Base-by-base conservation (phyloP, 2,113 vertebrate species). In the Trichechus manatus region DNA sequence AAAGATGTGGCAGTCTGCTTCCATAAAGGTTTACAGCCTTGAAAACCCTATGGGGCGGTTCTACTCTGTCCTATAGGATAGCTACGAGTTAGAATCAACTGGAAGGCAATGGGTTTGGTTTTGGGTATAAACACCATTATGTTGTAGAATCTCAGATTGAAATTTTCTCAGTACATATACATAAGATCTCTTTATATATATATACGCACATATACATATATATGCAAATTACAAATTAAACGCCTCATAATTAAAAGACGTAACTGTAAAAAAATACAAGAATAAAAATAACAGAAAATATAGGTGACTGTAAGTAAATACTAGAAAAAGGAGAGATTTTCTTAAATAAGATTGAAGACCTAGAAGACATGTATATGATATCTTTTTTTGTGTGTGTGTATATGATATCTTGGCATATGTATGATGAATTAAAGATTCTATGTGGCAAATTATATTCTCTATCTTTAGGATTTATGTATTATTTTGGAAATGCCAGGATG, bases 81-180 rank as follows among this genome's bases (percentile, higher is more conserved):
- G 15, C 15, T 56, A 56, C 13, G 53, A 56, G 53, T 56, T 56
- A 11, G 53, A 56, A 17, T 56, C 53, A 56, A 56, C 14, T 56
- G 15, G 53, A 15, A 2, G 14, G 53, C 14, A 15, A 15, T 56
- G 53, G 53, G 11, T 56, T 56, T 56, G 53, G 50, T 56, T 56
- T 56, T 56, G 53, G 53, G 13, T 56, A 13, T 80, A 74, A 81
- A 81, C 22, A 74, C 22, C 23, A 63, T 63, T 81, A 64, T 81
- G n/a, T 70, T 36, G 59, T 47, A 56, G 36, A 85, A 29, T 78
- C 44, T 84, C 1, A 2, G 31, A 44, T 29, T n/a, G 39, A 44
- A 80, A 95, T 72, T 50, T 91, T 95, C 74, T 63, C 33, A 31
- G 17, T 64, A 7, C 89, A 10, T 61, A 72, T 91, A 86, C 64